phyloP scores from a whole-genome alignment of 2,113 vertebrate genomes.

The Serilophus lunatus region DNA sequence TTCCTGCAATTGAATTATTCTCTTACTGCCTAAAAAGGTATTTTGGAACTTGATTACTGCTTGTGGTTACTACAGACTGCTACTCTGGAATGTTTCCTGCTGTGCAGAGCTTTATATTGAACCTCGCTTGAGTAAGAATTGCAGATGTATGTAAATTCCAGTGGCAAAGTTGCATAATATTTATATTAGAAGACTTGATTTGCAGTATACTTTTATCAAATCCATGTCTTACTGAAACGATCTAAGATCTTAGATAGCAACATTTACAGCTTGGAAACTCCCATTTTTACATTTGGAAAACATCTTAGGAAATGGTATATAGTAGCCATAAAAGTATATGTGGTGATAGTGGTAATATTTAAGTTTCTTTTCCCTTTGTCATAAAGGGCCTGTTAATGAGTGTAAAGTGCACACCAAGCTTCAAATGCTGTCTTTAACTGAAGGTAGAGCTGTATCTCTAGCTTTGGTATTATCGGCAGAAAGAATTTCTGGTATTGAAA shows the following conservation, averaged over 20 bases:
- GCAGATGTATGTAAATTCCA: neutral
- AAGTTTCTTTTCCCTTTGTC: neutral
- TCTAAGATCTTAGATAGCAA: neutral
- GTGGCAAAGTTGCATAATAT: neutral
- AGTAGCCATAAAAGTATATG: neutral
- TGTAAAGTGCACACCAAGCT: neutral
- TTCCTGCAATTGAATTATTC: conserved; percentile 63
- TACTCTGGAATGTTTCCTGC: conserved; percentile 26
- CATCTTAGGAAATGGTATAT: neutral
- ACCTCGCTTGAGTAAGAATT: neutral
- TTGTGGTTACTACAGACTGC: conserved; percentile 43
- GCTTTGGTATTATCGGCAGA: neutral
- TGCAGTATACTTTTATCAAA: neutral
- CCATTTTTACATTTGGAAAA: neutral
- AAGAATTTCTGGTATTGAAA: neutral
- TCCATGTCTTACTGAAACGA: neutral
- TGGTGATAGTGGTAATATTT: neutral
- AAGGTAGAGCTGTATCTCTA: neutral
- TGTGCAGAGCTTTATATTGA: conserved; percentile 7
- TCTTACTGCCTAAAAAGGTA: conserved; percentile 43
- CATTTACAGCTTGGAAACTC: neutral
- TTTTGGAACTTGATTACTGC: conserved; percentile 57
- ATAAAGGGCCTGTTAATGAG: neutral
- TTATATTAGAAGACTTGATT: neutral
- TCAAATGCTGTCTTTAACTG: neutral